Conservation (phyloP, 2,113 vertebrate genomes). For the Nerophis ophidion region DNA sequence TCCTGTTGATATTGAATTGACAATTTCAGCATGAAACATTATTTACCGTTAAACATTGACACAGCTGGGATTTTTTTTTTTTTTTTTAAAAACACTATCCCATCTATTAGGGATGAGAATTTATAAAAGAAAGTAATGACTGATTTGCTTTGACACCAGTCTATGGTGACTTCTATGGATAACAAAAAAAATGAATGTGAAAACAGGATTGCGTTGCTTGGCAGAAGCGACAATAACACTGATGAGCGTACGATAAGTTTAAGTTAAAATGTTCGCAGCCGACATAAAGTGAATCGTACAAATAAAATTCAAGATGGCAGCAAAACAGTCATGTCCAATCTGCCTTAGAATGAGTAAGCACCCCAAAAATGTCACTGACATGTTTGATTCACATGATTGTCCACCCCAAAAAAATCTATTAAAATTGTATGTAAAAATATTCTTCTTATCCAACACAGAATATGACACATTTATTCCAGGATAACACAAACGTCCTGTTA, state of each 20-base stretch:
- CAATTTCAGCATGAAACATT: conserved; percentile 25
- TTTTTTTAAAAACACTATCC: conserved; percentile 3
- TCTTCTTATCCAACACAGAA: conserved; percentile 34
- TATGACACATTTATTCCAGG: conserved; percentile 34
- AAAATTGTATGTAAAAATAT: conserved; percentile 46
- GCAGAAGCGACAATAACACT: neutral
- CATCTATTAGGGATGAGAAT: conserved; percentile 9
- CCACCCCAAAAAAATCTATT: conserved; percentile 21
- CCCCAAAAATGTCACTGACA: conserved; percentile 3
- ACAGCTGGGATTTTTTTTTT: conserved; percentile 4
- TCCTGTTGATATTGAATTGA: conserved; percentile 34
- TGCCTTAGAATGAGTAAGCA: conserved; percentile 12
- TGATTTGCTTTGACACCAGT: conserved; percentile 33
- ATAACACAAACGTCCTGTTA: conserved; percentile 21
- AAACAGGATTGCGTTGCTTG: neutral
- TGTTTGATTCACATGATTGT: conserved; percentile 51
- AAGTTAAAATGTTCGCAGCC: neutral
- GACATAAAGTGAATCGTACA: conserved; percentile 18
- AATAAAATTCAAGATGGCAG: conserved; percentile 20
- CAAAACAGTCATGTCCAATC: conserved; percentile 45
- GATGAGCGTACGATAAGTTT: neutral
- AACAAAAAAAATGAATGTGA: conserved; percentile 2
- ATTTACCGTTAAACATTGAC: conserved; percentile 25
- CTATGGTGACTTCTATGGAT: conserved; percentile 25
- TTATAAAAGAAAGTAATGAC: conserved; percentile 10